phyloP scores from a whole-genome alignment of 2,113 vertebrate genomes.

The Phalacrocorax pelagicus region DNA sequence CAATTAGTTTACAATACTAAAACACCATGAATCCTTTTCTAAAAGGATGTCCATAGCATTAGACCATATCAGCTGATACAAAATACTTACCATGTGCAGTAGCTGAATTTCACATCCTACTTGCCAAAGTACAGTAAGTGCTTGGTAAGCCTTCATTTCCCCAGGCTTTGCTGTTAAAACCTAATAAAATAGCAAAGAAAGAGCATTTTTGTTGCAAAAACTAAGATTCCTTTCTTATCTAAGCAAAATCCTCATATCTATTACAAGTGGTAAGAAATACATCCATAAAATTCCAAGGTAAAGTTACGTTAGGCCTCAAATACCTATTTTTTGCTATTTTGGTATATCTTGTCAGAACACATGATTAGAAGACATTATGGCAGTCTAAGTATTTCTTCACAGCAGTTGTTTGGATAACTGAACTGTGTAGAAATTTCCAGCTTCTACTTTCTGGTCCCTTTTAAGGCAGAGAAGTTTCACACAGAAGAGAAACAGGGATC shows the following conservation, averaged over 20 bases:
- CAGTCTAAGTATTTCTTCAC: not conserved
- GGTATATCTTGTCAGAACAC: not conserved
- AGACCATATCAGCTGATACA: conserved; percentile 41
- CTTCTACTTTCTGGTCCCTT: not conserved
- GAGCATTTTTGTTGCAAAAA: not conserved
- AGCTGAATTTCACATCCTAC: conserved; percentile 88
- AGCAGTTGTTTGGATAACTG: not conserved
- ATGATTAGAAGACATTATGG: not conserved
- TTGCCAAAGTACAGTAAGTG: conserved; percentile 83
- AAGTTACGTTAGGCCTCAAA: not conserved
- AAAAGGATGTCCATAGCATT: not conserved
- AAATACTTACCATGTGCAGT: conserved; percentile 83
- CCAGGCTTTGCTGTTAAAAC: conserved; percentile 77
- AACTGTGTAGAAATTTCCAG: not conserved
- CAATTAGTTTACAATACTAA: not conserved
- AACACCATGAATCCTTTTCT: not conserved
- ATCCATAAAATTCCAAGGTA: not conserved
- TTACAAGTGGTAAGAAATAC: not conserved
- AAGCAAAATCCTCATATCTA: not conserved
- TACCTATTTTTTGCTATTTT: not conserved
- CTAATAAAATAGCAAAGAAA: conserved; percentile 68
- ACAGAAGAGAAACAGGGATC: not conserved
- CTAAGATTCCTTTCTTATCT: not conserved
- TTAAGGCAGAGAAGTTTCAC: not conserved
- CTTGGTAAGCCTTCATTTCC: conserved; percentile 74